phyloP scores from a whole-genome alignment of 1,140 invertebrate genomes.

The Zaprionus inermis region DNA sequence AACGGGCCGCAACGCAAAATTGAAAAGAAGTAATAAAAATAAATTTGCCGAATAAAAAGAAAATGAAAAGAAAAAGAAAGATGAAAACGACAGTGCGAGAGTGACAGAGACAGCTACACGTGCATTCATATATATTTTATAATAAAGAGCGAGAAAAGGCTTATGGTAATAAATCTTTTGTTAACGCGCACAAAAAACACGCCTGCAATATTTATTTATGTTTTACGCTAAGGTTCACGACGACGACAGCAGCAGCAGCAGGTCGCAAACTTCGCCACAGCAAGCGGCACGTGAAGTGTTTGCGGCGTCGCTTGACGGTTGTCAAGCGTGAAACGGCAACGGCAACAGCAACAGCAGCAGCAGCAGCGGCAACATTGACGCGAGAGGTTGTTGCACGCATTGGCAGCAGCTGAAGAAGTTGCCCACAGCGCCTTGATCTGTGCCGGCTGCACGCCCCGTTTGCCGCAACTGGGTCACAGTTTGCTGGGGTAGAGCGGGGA shows the following conservation, averaged over 20 bases:
- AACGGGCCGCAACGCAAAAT: constrained; percentile 56
- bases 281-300: constrained; percentile 56
- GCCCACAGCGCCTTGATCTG: constrained; percentile 48
- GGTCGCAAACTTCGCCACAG: constrained; percentile 3
- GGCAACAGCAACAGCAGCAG: not conserved
- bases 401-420: constrained; percentile 34
- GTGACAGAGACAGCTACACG: not conserved
- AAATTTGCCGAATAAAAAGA: constrained; percentile 70
- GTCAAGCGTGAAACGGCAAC: constrained; percentile 67
- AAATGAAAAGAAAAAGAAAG: constrained; percentile 29
- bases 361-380: not conserved
- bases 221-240: constrained; percentile 69
- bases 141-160: constrained; percentile 63
- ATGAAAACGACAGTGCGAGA: constrained; percentile 12
- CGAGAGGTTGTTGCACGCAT: constrained; percentile 72
- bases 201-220: constrained; percentile 55
- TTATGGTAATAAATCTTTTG: constrained; percentile 80
- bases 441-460: constrained; percentile 20
- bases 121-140: constrained; percentile 38
- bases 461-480: constrained; percentile 37
- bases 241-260: constrained; percentile 35
- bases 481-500: constrained; percentile 1
- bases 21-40: constrained; percentile 79
- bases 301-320: constrained; percentile 23
- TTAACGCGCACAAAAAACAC: constrained; percentile 50